Base-by-base conservation (phyloP, 1,140 invertebrate species). In the Drosophila melanogaster region DNA sequence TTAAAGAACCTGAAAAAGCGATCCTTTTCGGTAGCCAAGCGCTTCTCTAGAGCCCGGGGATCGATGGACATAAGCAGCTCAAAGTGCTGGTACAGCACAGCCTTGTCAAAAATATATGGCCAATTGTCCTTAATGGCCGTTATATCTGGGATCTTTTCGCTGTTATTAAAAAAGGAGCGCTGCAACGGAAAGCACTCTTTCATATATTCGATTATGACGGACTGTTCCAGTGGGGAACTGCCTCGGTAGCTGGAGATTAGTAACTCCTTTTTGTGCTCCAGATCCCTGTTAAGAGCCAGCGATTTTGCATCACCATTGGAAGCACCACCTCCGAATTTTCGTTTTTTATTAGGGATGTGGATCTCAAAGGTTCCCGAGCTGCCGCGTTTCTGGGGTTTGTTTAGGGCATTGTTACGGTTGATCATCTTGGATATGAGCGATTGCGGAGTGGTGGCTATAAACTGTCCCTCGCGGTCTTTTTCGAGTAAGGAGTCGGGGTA, bases 1-100 rank as follows among this genome's bases (percentile, higher is more conserved):
- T 72, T 89, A 4, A 89, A 89, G 30, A 80, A 84, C 35, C 74
- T 89, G n/a, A 89, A 89, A 5, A 89, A 77, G 8, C 84, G 85
- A 15, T 90, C 77, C 37, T 58, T 57, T 53, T 89, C 84, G 19
- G 60, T 56, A 1, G 47, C 40, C n/a, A 89, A 67, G n/a, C 80
- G 72, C 14, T 84, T 77, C 44, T 80, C 85, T 30, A 89, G 33
- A 15, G 74, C 49, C 10, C 77, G 57, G 4, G 84, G 85, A 75
- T 89, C 85, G 54, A 89, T 89, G 30, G 85, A 89, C 85, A 89
- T 90, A 14, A 89, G 85, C 40, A 89, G 54, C 69, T 89, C 84
- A 22, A 89, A 89, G 49, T 89, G 84, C 51, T 89, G 84, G 59
- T 78, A 89, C 33, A 89, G 56, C 41, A 84, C 41, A 41, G 74